These are phyloP conservation scores for Medauroidea extradentata DNA, from an alignment of 1,140 invertebrate genomes.

Conservation along the genomic window DNA sequence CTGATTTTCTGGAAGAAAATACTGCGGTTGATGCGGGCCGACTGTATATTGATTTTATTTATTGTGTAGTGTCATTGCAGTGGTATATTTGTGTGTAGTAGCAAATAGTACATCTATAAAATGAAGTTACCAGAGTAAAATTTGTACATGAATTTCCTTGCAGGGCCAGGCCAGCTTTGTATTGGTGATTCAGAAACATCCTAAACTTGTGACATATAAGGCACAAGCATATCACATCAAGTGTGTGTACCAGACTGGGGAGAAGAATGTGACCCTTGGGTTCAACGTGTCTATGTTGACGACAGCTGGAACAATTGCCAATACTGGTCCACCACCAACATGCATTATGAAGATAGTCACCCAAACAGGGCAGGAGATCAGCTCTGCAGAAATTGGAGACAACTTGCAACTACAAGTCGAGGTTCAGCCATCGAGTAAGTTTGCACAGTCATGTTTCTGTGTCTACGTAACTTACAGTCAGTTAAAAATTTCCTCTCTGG, in stretches of 20 bases:
- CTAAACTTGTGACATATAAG: conserved; percentile 89
- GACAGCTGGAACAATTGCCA: conserved; percentile 90
- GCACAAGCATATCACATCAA: conserved; percentile 93
- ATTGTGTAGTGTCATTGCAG: background rate
- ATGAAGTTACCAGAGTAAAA: background rate
- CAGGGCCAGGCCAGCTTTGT: conserved; percentile 89
- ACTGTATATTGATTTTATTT: background rate
- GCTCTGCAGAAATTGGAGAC: conserved; percentile 88
- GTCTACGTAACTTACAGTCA: too few relatives aligned
- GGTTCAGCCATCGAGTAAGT: conserved; percentile 84
- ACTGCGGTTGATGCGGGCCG: too few relatives aligned
- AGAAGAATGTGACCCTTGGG: conserved; percentile 87
- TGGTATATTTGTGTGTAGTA: too few relatives aligned
- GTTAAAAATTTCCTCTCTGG: too few relatives aligned
- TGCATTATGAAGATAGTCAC: conserved; percentile 91
- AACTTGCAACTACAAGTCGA: conserved; percentile 87
- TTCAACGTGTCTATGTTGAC: conserved; percentile 95
- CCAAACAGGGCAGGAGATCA: conserved; percentile 80
- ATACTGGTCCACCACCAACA: conserved; percentile 88
- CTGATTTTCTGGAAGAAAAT: too few relatives aligned
- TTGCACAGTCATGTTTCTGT: background rate
- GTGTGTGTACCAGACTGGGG: conserved; percentile 90
- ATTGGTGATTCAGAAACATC: conserved; percentile 91
- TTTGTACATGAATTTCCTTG: conserved; percentile 19
- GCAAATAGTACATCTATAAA: background rate